Base-by-base conservation (phyloP, 2,888 invertebrate genomes). In the Neelides folsomi region DNA sequence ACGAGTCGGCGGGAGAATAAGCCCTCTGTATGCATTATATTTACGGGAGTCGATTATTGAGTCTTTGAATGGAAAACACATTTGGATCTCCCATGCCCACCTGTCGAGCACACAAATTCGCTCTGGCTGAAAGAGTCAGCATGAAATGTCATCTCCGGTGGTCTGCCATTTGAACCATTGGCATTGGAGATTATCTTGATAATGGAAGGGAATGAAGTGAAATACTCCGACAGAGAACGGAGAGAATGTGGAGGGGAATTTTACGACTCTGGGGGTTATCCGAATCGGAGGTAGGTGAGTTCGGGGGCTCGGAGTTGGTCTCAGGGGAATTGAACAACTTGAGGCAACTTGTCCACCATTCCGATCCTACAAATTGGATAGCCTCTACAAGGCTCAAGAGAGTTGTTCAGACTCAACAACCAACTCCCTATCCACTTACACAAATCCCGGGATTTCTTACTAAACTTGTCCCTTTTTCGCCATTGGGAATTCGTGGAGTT, bases 91-190 rank as follows among this genome's bases (percentile, higher is more conserved):
- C 44, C 19, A 46, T 49, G 53, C 34, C 48, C 51, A 48, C 54
- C 51, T 54, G 54, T 54, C 54, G 54, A 51, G 48, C 49, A 40
- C 49, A 54, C 51, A 54, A 55, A 55, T 54, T 52, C 52, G 49
- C 40, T 55, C 44, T 45, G 50, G 49, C 47, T 36, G 47, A 37
- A 42, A 47, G 15, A 38, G 52, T 43, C 52, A 49, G 52, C 52
- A 38, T 47, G 52, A 51, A 35, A 44, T 56, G 51, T 53, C 53
- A 51, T 51, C 51, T 47, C 42, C 47, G 55, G 53, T 56, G 53
- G 52, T 56, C 55, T 43, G 12, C 48, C 44, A 27, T 20, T 34
- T 41, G 44, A 50, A 37, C 13, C 36, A 36, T 43, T 36, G 10
- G 9, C n/a, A 18, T 16, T n/a, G 20, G 47, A 19, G 20, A 39